A percentile compares a stretch with the other conserved stretches of the same genome.
phyloP scores from a whole-genome alignment of 2,113 vertebrate genomes.

The Seriola dumerili region DNA sequence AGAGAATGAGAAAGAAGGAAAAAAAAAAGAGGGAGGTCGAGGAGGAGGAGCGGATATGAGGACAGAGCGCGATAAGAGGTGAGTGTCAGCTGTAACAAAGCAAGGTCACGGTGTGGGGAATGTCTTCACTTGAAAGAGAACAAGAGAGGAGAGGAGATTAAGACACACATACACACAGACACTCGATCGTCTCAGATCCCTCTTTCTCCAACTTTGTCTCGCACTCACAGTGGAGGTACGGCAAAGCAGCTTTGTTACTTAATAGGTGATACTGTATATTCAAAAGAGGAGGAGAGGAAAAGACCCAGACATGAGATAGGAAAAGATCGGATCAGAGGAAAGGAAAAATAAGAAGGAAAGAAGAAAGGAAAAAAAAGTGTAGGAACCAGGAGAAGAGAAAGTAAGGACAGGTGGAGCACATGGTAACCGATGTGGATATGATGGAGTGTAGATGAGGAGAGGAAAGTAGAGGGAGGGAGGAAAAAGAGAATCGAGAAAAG shows the following conservation, averaged over 20 bases:
- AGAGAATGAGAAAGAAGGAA: slow-evolving; percentile 46
- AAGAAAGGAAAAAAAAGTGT: neutral
- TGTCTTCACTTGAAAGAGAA: slow-evolving; percentile 79
- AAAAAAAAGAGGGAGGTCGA: slow-evolving; percentile 52
- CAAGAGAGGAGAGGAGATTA: slow-evolving; percentile 72
- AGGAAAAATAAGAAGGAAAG: neutral
- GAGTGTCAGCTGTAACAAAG: slow-evolving; percentile 80
- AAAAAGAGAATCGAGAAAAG: neutral
- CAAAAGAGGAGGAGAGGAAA: neutral
- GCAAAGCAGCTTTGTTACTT: slow-evolving; percentile 33
- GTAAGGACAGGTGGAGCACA: neutral
- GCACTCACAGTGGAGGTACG: slow-evolving; percentile 21
- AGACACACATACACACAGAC: slow-evolving; percentile 44
- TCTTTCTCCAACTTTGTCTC: slow-evolving; percentile 34
- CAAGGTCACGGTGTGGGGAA: slow-evolving; percentile 78
- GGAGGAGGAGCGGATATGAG: slow-evolving; percentile 70
- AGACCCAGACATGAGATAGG: neutral
- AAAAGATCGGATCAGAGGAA: slow-evolving; percentile 8
- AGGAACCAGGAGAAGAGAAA: neutral
- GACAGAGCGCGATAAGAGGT: slow-evolving; percentile 77
- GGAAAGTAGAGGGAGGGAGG: neutral
- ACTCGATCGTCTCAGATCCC: slow-evolving; percentile 19
- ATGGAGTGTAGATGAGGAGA: neutral
- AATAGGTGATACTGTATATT: slow-evolving; percentile 20
- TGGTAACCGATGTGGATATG: neutral